Conservation (phyloP, 2,797 vertebrate species). For the Pipistrellus kuhlii region DNA sequence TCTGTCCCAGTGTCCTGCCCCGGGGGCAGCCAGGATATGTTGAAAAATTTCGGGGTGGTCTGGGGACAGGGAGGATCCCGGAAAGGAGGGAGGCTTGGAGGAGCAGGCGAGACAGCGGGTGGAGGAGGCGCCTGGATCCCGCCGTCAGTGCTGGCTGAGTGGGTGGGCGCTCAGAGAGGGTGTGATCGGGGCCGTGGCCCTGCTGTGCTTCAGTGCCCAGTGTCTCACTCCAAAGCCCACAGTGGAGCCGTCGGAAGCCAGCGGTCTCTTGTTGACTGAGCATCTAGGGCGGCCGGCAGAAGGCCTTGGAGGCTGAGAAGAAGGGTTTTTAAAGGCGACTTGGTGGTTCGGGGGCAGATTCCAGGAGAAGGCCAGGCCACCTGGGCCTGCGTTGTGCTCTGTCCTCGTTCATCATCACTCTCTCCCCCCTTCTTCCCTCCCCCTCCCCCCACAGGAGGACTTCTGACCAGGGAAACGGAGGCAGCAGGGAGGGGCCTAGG, state of each 20-base stretch:
- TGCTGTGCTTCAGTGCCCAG: neutral
- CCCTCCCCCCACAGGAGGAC: neutral
- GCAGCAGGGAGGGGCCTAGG: neutral
- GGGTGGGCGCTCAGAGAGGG: too few species aligned
- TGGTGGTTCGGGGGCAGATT: neutral
- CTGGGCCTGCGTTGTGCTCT: neutral
- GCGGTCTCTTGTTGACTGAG: neutral
- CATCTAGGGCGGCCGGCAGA: neutral
- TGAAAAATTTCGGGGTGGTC: neutral
- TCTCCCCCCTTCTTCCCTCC: too few species aligned
- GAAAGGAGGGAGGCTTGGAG: neutral
- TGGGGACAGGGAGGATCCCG: neutral
- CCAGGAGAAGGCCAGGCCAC: neutral
- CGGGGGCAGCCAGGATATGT: neutral
- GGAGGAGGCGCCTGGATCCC: too few species aligned
- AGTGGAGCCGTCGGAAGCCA: neutral
- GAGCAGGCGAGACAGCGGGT: neutral
- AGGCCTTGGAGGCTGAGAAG: neutral
- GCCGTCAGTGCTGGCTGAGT: neutral
- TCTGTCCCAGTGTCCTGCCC: too few species aligned
- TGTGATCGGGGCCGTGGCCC: rapidly evolving
- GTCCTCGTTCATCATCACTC: neutral
- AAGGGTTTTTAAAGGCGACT: neutral
- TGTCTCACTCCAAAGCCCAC: neutral
- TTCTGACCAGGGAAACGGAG: neutral